phyloP scores from a whole-genome alignment of 1,140 invertebrate genomes.

The Trichonephila clavipes region DNA sequence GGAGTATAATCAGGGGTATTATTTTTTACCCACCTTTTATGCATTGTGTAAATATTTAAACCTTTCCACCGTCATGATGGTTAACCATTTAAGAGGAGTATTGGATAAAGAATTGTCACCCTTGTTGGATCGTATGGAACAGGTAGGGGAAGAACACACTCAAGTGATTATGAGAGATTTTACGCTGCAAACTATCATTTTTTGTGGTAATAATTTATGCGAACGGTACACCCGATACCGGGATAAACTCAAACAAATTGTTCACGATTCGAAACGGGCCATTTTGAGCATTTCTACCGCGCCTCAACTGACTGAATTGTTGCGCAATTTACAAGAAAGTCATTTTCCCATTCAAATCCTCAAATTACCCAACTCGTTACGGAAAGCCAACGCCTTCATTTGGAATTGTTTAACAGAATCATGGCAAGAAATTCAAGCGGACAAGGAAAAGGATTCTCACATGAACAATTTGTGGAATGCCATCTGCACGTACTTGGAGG shows the following conservation, averaged over 20 bases:
- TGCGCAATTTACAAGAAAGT: constrained; percentile 9
- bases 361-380: background rate
- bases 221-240: background rate
- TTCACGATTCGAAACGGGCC: background rate
- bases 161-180: background rate
- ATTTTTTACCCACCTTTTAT: constrained; percentile 67
- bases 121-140: background rate
- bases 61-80: background rate
- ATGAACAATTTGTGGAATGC: background rate
- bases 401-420: constrained; percentile 50
- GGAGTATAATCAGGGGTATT: constrained; percentile 41
- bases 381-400: background rate
- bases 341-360: constrained; percentile 19
- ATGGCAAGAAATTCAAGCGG: constrained; percentile 3
- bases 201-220: constrained; percentile 20
- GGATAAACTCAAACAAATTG: constrained; percentile 22
- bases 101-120: background rate
- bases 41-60: background rate
- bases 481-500: background rate
- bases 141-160: background rate
- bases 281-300: background rate
- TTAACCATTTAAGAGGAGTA: background rate
- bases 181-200: background rate
- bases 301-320: background rate
- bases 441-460: constrained; percentile 13